Evolutionary conservation across 2,113 vertebrate genomes (phyloP).

Genomic region (Cinclus mexicanus): DNA sequence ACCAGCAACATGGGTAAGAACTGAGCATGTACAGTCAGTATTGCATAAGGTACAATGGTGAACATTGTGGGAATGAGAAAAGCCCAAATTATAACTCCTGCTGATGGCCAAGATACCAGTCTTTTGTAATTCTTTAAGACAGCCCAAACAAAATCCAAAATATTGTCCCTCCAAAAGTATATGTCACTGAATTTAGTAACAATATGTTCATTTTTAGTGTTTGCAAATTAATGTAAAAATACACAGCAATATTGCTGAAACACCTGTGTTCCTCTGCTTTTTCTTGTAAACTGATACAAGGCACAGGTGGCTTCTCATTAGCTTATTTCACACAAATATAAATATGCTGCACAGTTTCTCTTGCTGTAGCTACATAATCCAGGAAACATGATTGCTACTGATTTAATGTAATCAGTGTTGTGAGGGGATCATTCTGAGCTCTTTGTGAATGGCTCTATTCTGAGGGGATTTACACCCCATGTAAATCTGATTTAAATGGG

Average conservation of each 20-base stretch:
- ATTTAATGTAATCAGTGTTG: conserved; percentile 68
- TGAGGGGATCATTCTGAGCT: conserved; percentile 44
- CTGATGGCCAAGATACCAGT: conserved; percentile 47
- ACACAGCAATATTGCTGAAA: conserved; percentile 9
- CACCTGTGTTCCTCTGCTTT: conserved; percentile 62
- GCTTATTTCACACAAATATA: conserved; percentile 75
- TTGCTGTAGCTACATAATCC: conserved; percentile 63
- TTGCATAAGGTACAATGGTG: conserved; percentile 69
- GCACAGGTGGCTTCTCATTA: conserved; percentile 72
- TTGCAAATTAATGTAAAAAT: conserved; percentile 60
- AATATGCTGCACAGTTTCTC: conserved; percentile 57
- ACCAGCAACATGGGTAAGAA: conserved; percentile 59
- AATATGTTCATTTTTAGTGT: conserved; percentile 46
- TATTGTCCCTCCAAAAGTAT: conserved; percentile 4
- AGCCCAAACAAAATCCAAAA: conserved; percentile 17
- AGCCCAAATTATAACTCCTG: conserved; percentile 60
- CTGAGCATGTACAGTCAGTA: conserved; percentile 66
- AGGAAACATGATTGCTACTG: conserved; percentile 59
- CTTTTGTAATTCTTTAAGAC: neutral
- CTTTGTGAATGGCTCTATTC: conserved; percentile 58
- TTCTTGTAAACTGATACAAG: conserved; percentile 40
- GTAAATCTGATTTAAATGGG: conserved; percentile 70
- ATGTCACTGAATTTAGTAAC: conserved; percentile 24
- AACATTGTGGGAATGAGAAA: conserved; percentile 68
- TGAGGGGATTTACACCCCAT: conserved; percentile 66